These are phyloP conservation scores for Heliornis fulica DNA, from an alignment of 2,113 vertebrate species.

Conservation along the genomic window DNA sequence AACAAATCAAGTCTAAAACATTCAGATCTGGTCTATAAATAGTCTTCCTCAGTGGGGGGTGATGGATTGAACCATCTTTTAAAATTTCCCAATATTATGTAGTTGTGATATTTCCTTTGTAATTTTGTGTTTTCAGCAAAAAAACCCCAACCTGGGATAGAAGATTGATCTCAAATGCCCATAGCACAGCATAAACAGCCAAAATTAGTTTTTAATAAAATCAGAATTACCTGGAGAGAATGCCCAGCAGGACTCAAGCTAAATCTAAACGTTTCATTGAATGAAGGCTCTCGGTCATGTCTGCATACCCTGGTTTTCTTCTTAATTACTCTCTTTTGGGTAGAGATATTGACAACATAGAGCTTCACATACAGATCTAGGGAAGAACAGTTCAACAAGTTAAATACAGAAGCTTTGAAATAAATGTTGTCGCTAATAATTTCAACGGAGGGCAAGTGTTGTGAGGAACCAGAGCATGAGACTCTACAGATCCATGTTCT, in stretches of 20 bases:
- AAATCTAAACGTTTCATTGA: conserved; percentile 98
- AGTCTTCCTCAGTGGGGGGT: neutral
- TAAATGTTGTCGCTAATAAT: neutral
- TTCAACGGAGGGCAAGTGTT: neutral
- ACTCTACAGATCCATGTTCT: neutral
- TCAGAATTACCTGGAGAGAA: conserved; percentile 89
- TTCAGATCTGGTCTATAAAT: neutral
- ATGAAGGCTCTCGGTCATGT: conserved; percentile 95
- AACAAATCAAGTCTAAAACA: neutral
- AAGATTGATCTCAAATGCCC: neutral
- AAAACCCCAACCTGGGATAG: neutral
- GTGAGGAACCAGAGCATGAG: neutral
- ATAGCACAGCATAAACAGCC: neutral
- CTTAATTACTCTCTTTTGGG: conserved; percentile 96
- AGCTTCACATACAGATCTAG: conserved; percentile 97
- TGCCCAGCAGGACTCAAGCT: conserved; percentile 94
- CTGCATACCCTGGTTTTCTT: conserved; percentile 99
- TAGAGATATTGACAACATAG: conserved; percentile 94
- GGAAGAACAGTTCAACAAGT: conserved; percentile 34
- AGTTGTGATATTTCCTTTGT: neutral
- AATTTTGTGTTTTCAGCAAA: neutral
- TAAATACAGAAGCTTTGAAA: neutral
- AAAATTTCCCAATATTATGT: neutral
- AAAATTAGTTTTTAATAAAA: neutral
- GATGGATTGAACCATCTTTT: neutral